phyloP scores from a whole-genome alignment of 2,888 invertebrate species.

The Cheilosia impressa region DNA sequence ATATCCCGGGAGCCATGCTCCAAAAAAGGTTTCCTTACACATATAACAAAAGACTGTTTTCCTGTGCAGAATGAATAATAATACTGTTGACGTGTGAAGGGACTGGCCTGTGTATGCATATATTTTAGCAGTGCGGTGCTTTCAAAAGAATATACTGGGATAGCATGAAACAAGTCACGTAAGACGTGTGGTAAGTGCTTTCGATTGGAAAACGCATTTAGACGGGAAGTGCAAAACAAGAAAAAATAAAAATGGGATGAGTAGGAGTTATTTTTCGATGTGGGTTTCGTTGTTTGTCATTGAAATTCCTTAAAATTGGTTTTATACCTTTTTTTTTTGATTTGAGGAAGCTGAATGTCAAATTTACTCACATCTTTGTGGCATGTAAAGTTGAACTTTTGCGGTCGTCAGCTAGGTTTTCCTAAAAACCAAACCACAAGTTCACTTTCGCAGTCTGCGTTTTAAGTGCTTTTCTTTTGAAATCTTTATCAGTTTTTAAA shows the following conservation, averaged over 20 bases:
- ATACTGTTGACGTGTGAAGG: neutral
- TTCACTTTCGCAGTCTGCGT: too few species aligned
- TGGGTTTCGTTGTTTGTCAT: neutral
- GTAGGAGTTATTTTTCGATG: neutral
- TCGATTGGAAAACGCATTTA: constrained; percentile 59
- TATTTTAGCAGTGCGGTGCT: neutral
- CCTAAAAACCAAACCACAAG: too few species aligned
- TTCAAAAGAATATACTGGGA: constrained; percentile 37
- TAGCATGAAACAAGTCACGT: constrained; percentile 24
- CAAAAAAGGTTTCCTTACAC: constrained; percentile 14
- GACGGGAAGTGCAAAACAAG: neutral
- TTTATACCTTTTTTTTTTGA: too few species aligned
- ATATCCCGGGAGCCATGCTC: neutral
- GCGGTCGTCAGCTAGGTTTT: too few species aligned
- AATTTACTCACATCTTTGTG: too few species aligned
- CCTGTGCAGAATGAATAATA: neutral
- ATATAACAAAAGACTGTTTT: constrained; percentile 8
- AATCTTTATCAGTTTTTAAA: too few species aligned
- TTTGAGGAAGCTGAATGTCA: too few species aligned
- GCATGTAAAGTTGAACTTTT: too few species aligned
- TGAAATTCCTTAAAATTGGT: too few species aligned
- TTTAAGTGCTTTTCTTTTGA: too few species aligned
- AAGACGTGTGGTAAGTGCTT: constrained; percentile 19
- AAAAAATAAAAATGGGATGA: constrained; percentile 7
- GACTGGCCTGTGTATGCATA: neutral